Conservation (phyloP, 1,140 invertebrate genomes). For the Mamestra configurata region DNA sequence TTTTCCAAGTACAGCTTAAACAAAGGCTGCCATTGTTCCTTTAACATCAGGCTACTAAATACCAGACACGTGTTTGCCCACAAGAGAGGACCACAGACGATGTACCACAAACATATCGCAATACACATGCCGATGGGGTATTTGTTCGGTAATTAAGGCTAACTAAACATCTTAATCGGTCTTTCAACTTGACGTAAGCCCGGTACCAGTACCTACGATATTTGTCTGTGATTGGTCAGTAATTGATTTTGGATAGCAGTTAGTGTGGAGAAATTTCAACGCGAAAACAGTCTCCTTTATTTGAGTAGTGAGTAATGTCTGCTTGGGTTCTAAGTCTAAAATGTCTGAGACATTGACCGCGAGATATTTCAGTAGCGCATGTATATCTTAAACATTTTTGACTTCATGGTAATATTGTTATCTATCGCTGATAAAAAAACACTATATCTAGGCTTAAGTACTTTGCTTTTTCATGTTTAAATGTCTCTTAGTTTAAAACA, state of each 20-base stretch:
- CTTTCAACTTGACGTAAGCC: conserved; percentile 68
- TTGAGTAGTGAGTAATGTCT: no score
- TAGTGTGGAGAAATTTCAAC: neutral
- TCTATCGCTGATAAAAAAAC: no score
- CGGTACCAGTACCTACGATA: conserved; percentile 5
- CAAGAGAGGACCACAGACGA: conserved; percentile 52
- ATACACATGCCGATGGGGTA: conserved; percentile 63
- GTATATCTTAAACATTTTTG: no score
- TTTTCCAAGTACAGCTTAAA: conserved; percentile 24
- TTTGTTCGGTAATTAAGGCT: conserved; percentile 83
- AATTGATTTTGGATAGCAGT: conserved; percentile 40
- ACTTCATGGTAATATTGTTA: no score
- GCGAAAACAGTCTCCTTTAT: neutral
- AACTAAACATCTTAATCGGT: conserved; percentile 77
- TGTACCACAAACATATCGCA: conserved; percentile 77
- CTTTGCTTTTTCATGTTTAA: no score
- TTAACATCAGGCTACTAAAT: conserved; percentile 24
- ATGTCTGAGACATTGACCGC: no score
- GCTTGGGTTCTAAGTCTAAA: no score
- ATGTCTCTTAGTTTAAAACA: no score
- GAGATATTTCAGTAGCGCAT: no score
- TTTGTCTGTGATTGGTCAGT: conserved; percentile 42
- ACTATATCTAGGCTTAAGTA: no score
- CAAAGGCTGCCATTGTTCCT: conserved; percentile 21
- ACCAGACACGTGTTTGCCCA: conserved; percentile 35